Conservation (phyloP, 53 echinoderm and acorn worm species). For the Crossaster papposus region DNA sequence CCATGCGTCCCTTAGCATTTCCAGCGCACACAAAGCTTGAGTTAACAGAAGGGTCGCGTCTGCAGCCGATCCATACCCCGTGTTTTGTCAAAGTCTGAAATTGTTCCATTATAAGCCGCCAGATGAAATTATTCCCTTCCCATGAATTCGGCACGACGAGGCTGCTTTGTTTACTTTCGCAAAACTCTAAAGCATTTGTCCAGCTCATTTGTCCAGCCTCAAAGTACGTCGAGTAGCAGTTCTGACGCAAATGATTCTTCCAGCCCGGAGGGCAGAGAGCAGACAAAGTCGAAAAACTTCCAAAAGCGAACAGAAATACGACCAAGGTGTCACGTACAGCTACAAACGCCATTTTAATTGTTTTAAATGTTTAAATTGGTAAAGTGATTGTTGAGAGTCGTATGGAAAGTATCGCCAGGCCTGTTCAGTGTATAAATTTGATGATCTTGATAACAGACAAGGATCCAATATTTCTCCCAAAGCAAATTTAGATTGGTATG, state of each 20-base stretch:
- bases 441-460: too few relatives aligned
- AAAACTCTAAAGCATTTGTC: neutral
- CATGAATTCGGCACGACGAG: conserved; percentile 13
- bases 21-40: neutral
- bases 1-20: neutral
- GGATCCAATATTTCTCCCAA: too few relatives aligned
- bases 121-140: conserved; percentile 1
- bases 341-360: too few relatives aligned
- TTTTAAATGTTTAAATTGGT: too few relatives aligned
- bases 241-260: neutral
- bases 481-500: too few relatives aligned
- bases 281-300: too few relatives aligned
- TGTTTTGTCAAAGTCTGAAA: too few relatives aligned
- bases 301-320: too few relatives aligned
- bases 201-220: neutral
- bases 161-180: neutral
- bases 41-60: neutral
- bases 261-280: neutral
- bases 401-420: too few relatives aligned
- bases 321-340: too few relatives aligned
- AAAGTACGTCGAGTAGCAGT: neutral
- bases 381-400: too few relatives aligned
- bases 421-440: too few relatives aligned
- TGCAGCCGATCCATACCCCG: neutral
- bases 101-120: neutral